Conservation (phyloP, 2,113 vertebrate species). For the Zosterops hypoxanthus region DNA sequence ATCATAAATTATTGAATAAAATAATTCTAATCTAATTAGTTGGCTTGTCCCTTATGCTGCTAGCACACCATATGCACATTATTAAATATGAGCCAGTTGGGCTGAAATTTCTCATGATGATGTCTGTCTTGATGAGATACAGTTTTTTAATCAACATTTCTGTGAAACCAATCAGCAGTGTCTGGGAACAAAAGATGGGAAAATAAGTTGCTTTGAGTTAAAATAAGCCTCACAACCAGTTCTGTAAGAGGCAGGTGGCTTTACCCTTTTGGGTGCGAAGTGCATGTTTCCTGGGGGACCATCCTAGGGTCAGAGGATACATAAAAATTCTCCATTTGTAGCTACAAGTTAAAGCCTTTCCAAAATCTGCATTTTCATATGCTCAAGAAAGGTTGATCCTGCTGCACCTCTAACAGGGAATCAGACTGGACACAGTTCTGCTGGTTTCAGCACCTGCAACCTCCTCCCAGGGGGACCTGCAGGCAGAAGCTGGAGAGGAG, state of each 20-base stretch:
- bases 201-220: neutral
- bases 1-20: constrained; percentile 25
- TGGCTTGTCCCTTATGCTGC: constrained; percentile 38
- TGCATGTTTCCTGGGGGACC: neutral
- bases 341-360: neutral
- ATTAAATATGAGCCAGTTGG: constrained; percentile 53
- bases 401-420: neutral
- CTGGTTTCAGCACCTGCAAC: neutral
- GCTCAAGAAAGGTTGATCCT: neutral
- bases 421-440: neutral
- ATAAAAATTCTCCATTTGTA: neutral
- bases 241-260: neutral
- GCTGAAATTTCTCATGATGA: constrained; percentile 50
- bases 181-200: constrained; percentile 2
- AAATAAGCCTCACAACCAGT: neutral
- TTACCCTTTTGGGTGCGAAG: neutral
- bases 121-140: constrained; percentile 24
- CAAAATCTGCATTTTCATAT: neutral
- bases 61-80: constrained; percentile 37
- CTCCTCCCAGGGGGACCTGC: neutral
- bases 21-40: constrained; percentile 48
- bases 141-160: constrained; percentile 46
- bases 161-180: neutral
- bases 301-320: neutral
- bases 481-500: neutral